Conservation (phyloP, 2,113 vertebrate genomes). For the Ceuthmochares aereus region DNA sequence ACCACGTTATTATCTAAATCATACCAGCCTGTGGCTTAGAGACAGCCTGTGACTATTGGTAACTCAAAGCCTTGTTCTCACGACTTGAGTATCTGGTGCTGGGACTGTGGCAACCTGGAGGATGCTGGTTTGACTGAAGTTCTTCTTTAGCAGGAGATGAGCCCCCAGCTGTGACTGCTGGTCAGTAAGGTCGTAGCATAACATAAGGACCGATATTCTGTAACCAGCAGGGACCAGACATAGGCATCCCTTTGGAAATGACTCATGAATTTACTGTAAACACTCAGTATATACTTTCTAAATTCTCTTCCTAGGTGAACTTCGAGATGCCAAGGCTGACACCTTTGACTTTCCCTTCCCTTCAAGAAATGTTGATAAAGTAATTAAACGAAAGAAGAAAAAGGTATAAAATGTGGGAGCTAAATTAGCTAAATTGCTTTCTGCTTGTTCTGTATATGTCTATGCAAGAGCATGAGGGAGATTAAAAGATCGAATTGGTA, state of each 20-base stretch:
- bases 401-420: slow-evolving; percentile 67
- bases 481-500: slow-evolving; percentile 44
- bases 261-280: neutral
- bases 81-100: fast-evolving
- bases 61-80: neutral
- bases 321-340: slow-evolving; percentile 11
- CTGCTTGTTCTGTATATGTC: neutral
- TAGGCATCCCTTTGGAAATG: neutral
- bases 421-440: slow-evolving; percentile 10
- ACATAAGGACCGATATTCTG: neutral
- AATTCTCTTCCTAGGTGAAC: slow-evolving; percentile 45
- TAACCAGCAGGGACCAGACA: neutral
- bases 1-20: neutral
- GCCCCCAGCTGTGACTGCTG: fast-evolving
- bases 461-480: neutral
- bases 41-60: neutral
- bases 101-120: neutral
- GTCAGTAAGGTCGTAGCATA: neutral
- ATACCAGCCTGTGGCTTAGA: neutral
- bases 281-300: neutral
- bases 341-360: slow-evolving; percentile 70
- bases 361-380: slow-evolving; percentile 49
- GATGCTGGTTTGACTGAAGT: neutral
- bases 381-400: slow-evolving; percentile 64
- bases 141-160: neutral